These are phyloP conservation scores for Ichneumoninae sp. DNA, from an alignment of 2,888 invertebrate genomes.

Conservation along the genomic window DNA sequence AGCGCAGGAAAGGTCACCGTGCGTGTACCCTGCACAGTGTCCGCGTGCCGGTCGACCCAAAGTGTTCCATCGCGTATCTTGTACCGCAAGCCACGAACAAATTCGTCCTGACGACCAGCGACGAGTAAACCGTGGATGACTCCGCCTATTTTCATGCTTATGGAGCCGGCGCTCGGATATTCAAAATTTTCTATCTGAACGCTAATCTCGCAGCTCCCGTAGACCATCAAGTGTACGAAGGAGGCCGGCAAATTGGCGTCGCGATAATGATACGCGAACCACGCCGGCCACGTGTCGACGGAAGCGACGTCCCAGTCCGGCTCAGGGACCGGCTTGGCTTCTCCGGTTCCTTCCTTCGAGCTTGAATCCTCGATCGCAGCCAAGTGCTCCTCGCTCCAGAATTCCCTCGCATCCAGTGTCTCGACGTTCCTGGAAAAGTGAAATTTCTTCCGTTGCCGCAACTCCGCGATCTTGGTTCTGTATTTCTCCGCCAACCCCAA, in stretches of 20 bases:
- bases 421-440: constrained; percentile 73
- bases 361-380: constrained; percentile 37
- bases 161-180: constrained; percentile 87
- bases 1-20: constrained; percentile 79
- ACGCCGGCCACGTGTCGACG: constrained; percentile 79
- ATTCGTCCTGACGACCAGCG: constrained; percentile 22
- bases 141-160: constrained; percentile 86
- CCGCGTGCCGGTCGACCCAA: neutral
- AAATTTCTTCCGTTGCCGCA: constrained; percentile 62
- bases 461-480: constrained; percentile 50
- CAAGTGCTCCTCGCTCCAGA: neutral
- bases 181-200: constrained; percentile 90
- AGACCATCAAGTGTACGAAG: constrained; percentile 88
- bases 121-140: constrained; percentile 45
- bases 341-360: constrained; percentile 56
- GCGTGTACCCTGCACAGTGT: neutral
- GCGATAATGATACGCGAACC: constrained; percentile 89
- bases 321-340: neutral
- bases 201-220: constrained; percentile 86
- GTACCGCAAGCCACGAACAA: constrained; percentile 14
- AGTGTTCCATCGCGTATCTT: constrained; percentile 35
- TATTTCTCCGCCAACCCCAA: constrained; percentile 83
- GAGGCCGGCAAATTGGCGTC: constrained; percentile 87
- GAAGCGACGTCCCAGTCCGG: neutral
- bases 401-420: constrained; percentile 44